phyloP scores from a whole-genome alignment of 2,888 invertebrate genomes.

The Elmis aenea region DNA sequence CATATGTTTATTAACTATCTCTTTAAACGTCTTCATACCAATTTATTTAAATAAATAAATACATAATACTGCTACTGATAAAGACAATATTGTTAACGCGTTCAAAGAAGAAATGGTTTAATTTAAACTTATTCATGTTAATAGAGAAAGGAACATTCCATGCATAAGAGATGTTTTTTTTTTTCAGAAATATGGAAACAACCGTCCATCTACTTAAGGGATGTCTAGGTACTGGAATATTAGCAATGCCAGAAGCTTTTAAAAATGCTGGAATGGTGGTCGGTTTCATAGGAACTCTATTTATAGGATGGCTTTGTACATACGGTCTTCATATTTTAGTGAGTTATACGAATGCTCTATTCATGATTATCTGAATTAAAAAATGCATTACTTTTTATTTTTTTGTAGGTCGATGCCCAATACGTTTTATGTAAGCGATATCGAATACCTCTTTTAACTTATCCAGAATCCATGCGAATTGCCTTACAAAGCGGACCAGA shows the following conservation, averaged over 20 bases:
- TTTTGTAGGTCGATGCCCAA: constrained; percentile 50
- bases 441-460: constrained; percentile 71
- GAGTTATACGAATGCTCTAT: too few relatives aligned
- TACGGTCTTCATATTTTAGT: constrained; percentile 87
- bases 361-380: constrained; percentile 1
- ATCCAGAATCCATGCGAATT: constrained; percentile 77
- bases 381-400: neutral
- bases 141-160: too few relatives aligned
- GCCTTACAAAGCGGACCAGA: constrained; percentile 73
- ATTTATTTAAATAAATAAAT: too few relatives aligned
- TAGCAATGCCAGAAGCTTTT: constrained; percentile 93
- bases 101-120: too few relatives aligned
- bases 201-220: constrained; percentile 85
- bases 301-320: constrained; percentile 75
- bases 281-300: constrained; percentile 69
- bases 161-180: too few relatives aligned
- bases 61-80: too few relatives aligned
- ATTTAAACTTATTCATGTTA: too few relatives aligned
- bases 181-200: constrained; percentile 70
- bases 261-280: constrained; percentile 75
- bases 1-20: too few relatives aligned
- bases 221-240: constrained; percentile 87
- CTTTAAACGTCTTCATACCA: too few relatives aligned
- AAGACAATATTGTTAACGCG: too few relatives aligned
- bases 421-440: constrained; percentile 60